Evolutionary conservation across 2,888 invertebrate genomes (phyloP), one percentile per base, ranked within the genome.

Genomic region (Leptothorax acervorum): DNA sequence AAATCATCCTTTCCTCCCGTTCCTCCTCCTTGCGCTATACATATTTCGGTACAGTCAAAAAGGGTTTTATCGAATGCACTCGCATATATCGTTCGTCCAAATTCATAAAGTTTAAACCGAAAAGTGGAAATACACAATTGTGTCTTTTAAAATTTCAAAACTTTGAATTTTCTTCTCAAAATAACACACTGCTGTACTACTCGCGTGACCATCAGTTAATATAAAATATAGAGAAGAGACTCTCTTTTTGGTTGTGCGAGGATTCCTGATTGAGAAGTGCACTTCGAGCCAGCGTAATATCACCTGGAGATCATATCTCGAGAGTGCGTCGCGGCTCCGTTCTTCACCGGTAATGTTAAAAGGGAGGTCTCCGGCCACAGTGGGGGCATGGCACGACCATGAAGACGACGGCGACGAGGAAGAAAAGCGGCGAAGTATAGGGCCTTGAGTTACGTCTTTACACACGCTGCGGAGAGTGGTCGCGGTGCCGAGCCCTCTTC

Each of bases 401-500:
- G 68, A 75, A 48, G 66, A 65, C 57, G 78, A 76, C 42, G 45
- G 65, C 18, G 51, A 48, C 39, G 71, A 65, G 42, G 62, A 48
- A 62, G 81, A 71, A 35, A 35, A 62, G 31, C 45, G 86, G 51
- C 70, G 65, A 65, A 71, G 85, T 85, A 68, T 48, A 79, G 35
- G 63, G 75, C 53, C 66, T 55, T 39, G 68, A 89, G 88, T 90
- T 91, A 88, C 91, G 90, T 89, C 89, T 89, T 92, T 89, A 88
- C 92, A 92, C 92, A 92, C 88, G 93, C 90, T 92, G 90, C 88
- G 89, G 90, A 86, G 91, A 91, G 88, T 84, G 90, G 88, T 85
- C 91, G 86, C 89, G 89, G 39, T 55, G 87, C 85, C 85, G 88
- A 86, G 85, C 85, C 91, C 87, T 89, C 85, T 87, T 85, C 84